Base-by-base conservation (phyloP, 2,113 vertebrate genomes). In the Neolamprologus ventralis region DNA sequence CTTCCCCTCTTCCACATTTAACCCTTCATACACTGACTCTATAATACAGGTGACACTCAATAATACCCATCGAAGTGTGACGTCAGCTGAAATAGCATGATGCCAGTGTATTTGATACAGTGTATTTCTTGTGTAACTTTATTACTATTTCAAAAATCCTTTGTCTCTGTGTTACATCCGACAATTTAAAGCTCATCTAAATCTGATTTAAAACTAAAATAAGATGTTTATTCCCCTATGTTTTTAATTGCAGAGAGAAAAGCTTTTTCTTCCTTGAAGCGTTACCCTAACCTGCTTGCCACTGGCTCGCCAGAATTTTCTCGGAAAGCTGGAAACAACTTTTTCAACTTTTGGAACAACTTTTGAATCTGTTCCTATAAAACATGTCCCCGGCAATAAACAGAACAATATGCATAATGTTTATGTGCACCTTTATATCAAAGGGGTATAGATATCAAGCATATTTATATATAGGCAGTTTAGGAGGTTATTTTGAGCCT, bases 31-130 rank as follows among this genome's bases (percentile, higher is more conserved):
- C 45, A 17, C 53, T 87, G 82, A 92, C 94, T 91, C 73, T 63
- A 91, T 92, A 90, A 92, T 16, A 10, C 85, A 60, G 83, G 83
- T 83, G 89, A 82, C 91, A 85, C 75, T 85, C 85, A 79, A 89
- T 87, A 88, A 82, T 57, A 9, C 28, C 42, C 33, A 57, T 11
- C 35, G 54, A 49, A 54, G 82, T 80, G 57, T 45, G 54, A 83
- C 9, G 3, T 10, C 26, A 84, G 54, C 58, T 83, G 14, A 85
- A 31, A 63, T 17, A 47, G 84, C 47, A 75, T 71, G 80, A 88
- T 60, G 80, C 71, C 45, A 11, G 23, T 49, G 23, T 19, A 28
- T 49, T 75, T 31, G 26, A 75, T 12, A 49, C 23, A 49, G 71
- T 75, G 42, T 78, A 31, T 16, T 45, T 23, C 40, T 16, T 26